Base-by-base conservation (phyloP, 2,797 vertebrate genomes). In the Anguilla anguilla region DNA sequence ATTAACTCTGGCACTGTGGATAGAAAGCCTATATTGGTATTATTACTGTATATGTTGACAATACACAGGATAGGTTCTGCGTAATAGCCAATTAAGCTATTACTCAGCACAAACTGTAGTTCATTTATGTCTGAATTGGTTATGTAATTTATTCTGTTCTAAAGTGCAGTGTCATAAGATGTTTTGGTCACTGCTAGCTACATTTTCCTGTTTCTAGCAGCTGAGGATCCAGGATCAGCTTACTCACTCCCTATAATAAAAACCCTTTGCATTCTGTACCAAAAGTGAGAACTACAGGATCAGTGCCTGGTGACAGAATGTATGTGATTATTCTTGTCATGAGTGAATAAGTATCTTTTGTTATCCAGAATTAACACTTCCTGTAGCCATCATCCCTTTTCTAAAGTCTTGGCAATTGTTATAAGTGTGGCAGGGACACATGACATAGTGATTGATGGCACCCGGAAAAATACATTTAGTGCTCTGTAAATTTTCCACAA, bases 141-240 rank as follows among this genome's bases (percentile, higher is more conserved):
- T 46, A 46, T 46, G 43, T 43, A 0, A 43, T 43, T 4, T 43
- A 43, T 43, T 43, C 43, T 43, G 43, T 46, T 46, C 43, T 46
- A 46, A 46, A 46, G 4, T 46, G 43, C 43, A 46, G 43, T 46
- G 43, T 46, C 43, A 0, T 46, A 46, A 46, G 43, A 0, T 46
- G 43, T 46, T 46, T 6, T 46, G 43, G 43, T 46, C 43, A 46
- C 43, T 46, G 43, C 43, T 46, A 0, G 43, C 43, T 46, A 46
- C 43, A 46, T 3, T 43, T 79, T 51, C 79, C 74, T 49, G 79
- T 46, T 51, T 46, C 79, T 5, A 25, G 43, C 6, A 51, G 25
- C 79, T 82, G 79, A 46, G 43, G 43, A 82, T 82, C 79, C 46
- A n/a, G 79, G 9, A 82, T 82, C 46, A 49, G 19, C 46, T 82